Evolutionary conservation across 2,797 vertebrate genomes (phyloP).

Genomic region (Chelmon rostratus): DNA sequence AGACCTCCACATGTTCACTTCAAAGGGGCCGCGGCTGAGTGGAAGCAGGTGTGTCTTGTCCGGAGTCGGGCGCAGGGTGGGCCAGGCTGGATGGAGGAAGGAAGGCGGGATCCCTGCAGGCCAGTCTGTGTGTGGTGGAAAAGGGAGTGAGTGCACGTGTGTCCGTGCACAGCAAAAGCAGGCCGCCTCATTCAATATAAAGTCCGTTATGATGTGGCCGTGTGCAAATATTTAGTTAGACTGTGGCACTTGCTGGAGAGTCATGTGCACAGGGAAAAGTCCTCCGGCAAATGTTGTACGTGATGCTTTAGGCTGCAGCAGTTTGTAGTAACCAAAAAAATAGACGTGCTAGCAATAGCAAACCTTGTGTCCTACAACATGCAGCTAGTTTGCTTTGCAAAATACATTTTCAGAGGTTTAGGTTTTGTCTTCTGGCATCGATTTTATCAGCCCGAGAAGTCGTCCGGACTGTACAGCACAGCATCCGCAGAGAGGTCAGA

Average conservation of each 20-base stretch:
- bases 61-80: conserved; percentile 63
- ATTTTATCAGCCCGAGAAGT: too few species aligned
- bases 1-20: conserved; percentile 78
- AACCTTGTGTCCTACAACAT: neutral
- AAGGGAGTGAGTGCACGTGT: neutral
- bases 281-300: neutral
- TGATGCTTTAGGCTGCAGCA: neutral
- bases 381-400: too few species aligned
- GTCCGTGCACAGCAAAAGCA: conserved; percentile 9
- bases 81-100: conserved; percentile 55
- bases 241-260: neutral
- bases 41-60: conserved; percentile 82
- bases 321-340: neutral
- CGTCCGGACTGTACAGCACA: too few species aligned
- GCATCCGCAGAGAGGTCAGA: too few species aligned
- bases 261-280: neutral
- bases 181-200: neutral
- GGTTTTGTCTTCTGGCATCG: too few species aligned
- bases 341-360: neutral
- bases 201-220: conserved; percentile 19
- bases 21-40: conserved; percentile 80
- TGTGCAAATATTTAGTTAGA: conserved; percentile 7
- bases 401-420: too few species aligned
- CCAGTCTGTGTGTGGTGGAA: conserved; percentile 52
- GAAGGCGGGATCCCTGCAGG: conserved; percentile 57